These are phyloP conservation scores for Leucophenga maculata DNA, from an alignment of 2,888 invertebrate genomes.

Conservation along the genomic window DNA sequence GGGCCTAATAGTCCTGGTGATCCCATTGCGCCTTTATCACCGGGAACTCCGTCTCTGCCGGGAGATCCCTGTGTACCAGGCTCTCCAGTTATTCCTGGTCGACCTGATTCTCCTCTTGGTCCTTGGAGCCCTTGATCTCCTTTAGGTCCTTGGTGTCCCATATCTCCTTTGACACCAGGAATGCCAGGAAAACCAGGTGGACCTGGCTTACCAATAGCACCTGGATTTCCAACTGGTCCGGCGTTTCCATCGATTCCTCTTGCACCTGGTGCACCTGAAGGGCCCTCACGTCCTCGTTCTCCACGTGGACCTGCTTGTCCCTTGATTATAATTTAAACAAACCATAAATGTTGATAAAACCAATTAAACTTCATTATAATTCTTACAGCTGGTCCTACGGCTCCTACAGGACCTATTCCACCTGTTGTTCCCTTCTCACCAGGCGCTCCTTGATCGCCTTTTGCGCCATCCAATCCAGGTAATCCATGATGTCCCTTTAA, in stretches of 20 bases:
- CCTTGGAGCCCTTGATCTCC: conserved; percentile 87
- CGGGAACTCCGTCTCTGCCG: conserved; percentile 86
- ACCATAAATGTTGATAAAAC: too few relatives aligned
- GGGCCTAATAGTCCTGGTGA: conserved; percentile 81
- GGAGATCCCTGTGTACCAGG: conserved; percentile 81
- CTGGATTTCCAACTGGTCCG: conserved; percentile 80
- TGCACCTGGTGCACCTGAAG: conserved; percentile 83
- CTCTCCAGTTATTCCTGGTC: conserved; percentile 85
- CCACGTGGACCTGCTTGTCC: conserved; percentile 86
- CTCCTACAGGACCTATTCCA: conserved; percentile 81
- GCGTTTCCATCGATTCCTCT: conserved; percentile 85
- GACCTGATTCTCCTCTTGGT: conserved; percentile 84
- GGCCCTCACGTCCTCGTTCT: conserved; percentile 88
- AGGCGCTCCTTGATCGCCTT: conserved; percentile 83
- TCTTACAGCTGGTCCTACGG: conserved; percentile 74
- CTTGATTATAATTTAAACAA: conserved; percentile 68
- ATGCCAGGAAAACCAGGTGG: conserved; percentile 87
- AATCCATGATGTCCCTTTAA: conserved; percentile 88
- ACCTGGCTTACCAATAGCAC: conserved; percentile 86
- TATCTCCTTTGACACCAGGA: conserved; percentile 86
- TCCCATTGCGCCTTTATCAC: conserved; percentile 86
- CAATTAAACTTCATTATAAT: not conserved
- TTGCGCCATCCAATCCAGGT: conserved; percentile 84
- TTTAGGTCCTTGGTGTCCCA: conserved; percentile 82
- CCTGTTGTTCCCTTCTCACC: conserved; percentile 86